Evolutionary conservation across 2,113 vertebrate species (phyloP).

Genomic region (Cisticola juncidis): DNA sequence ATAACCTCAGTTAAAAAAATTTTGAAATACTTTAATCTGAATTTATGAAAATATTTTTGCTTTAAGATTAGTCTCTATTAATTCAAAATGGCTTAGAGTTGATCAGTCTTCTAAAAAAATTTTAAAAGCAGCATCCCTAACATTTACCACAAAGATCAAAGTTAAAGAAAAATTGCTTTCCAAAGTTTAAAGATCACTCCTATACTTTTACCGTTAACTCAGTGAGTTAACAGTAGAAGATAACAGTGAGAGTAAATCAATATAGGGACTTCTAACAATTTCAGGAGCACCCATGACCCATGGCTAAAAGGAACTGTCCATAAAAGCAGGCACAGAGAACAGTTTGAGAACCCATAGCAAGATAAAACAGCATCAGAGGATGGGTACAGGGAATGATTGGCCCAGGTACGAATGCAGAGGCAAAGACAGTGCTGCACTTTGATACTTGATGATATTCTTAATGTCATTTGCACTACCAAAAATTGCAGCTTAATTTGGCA

Average conservation of each 20-base stretch:
- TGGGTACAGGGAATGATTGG: background rate
- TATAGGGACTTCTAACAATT: background rate
- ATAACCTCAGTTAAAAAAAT: background rate
- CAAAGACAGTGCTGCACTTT: background rate
- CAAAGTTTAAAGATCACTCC: background rate
- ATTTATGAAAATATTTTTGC: background rate
- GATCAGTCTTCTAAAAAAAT: background rate
- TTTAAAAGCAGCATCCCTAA: background rate
- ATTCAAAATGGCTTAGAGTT: background rate
- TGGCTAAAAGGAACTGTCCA: background rate
- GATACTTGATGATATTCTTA: background rate
- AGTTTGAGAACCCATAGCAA: background rate
- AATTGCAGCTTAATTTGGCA: background rate
- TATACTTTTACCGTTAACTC: background rate
- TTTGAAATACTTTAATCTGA: background rate
- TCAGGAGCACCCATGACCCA: background rate
- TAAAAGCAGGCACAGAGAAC: background rate
- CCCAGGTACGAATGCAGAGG: background rate
- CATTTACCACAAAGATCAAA: fast-evolving
- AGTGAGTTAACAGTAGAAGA: too few relatives aligned
- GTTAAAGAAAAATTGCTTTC: background rate
- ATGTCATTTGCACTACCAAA: background rate
- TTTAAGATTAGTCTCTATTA: background rate
- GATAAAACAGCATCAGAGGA: background rate
- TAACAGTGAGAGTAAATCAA: background rate